Evolutionary conservation across 2,113 vertebrate genomes (phyloP).

Genomic region (Thymallus thymallus): DNA sequence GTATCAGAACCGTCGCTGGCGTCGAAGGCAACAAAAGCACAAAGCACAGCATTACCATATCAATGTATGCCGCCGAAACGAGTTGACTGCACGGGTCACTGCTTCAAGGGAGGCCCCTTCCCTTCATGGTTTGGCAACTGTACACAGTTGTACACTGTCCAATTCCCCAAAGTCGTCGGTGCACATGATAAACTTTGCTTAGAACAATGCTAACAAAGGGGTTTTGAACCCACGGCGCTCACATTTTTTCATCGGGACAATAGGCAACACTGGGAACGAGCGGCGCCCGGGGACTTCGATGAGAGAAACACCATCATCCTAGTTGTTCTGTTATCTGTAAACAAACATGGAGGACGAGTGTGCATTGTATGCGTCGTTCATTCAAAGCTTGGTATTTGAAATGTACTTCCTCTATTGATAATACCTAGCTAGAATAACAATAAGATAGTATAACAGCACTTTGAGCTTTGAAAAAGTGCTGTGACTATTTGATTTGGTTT

Average conservation of each 20-base stretch:
- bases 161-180: background rate
- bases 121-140: background rate
- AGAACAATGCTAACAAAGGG: constrained; percentile 4
- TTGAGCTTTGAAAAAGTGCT: too few species aligned
- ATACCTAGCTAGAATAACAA: too few species aligned
- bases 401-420: too few species aligned
- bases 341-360: too few species aligned
- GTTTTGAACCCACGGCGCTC: background rate
- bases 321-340: background rate
- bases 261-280: background rate
- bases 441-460: too few species aligned
- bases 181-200: background rate
- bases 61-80: background rate
- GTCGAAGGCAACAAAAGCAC: background rate
- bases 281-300: background rate
- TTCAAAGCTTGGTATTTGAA: too few species aligned
- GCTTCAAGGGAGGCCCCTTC: background rate
- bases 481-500: too few species aligned
- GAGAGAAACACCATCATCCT: background rate
- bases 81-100: background rate
- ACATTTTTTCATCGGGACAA: too few species aligned
- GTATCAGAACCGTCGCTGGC: background rate
- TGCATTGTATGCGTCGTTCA: too few species aligned
- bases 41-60: background rate
- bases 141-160: background rate